Evolutionary conservation across 2,797 vertebrate genomes (phyloP), one percentile per base, ranked within the genome.

Genomic region (Xenopus petersii): DNA sequence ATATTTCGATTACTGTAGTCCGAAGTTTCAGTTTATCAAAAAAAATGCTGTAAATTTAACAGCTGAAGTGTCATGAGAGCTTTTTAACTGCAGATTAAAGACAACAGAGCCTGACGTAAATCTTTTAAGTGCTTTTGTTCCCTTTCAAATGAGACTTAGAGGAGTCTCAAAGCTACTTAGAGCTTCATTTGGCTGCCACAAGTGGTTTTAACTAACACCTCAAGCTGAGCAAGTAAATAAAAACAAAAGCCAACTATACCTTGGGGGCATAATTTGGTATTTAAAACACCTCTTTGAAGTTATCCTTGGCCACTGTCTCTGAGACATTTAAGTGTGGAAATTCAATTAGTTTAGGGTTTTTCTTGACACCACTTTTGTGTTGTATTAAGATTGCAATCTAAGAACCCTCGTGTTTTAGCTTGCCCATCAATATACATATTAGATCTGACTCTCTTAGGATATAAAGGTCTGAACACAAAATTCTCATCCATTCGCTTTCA

Each of bases 61-160:
- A 84, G 86, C 64, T 5, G 80, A 71, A 66, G 87, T 88, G 87
- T 81, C 87, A 83, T 87, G 88, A 87, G 90, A 83, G 86, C 80
- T 81, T 85, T 65, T 86, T 87, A 85, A 86, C 81, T 83, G 62
- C 80, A 88, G 88, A 89, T 88, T 88, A 90, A 91, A 91, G 86
- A 85, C 88, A 84, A 83, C 82, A 91, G 69, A 68, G 48, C 3
- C 16, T 0, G 0, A 4, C 51, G 64, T 85, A 89, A 87, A 54
- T 67, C 47, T 62, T 33, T 70, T 64, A 63, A 79, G 62, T 26
- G 13, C 80, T 60, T 36, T 12, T 0, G 0, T 16, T 54, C 30
- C 62, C 84, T 90, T 92, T 90, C 85, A 86, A 87, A 81, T 85
- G 83, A 89, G 73, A 79, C 72, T 87, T 92, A 87, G 89, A 86